Conservation (phyloP, 2,113 vertebrate species). For the Leuciscus idus region DNA sequence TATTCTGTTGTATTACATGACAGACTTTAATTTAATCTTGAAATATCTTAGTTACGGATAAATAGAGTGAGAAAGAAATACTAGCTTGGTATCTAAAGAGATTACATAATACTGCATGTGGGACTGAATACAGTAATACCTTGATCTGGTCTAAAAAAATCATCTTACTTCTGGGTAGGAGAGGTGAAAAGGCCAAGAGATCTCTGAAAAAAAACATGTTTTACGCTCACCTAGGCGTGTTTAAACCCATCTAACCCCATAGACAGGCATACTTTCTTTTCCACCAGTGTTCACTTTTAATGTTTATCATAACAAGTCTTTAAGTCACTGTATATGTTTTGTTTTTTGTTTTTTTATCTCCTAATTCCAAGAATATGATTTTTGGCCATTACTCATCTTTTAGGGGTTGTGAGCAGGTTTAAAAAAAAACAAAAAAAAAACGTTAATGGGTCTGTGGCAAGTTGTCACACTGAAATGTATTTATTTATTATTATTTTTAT, state of each 20-base stretch:
- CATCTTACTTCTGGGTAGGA: not conserved
- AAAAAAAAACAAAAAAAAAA: not conserved
- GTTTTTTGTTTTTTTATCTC: not conserved
- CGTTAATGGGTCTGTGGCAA: too few relatives aligned
- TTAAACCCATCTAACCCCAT: not conserved
- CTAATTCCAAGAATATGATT: not conserved
- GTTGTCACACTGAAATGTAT: too few relatives aligned
- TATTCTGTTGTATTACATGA: not conserved
- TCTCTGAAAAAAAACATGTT: not conserved
- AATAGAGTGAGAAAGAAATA: not conserved
- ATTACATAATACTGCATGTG: constrained; percentile 41
- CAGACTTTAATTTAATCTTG: not conserved
- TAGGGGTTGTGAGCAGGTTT: not conserved
- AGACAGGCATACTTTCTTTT: not conserved
- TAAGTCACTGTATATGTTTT: not conserved
- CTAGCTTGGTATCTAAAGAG: not conserved
- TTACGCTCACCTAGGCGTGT: not conserved
- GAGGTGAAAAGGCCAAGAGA: not conserved
- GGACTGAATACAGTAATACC: constrained; percentile 25
- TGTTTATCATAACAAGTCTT: not conserved
- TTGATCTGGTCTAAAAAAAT: constrained; percentile 16
- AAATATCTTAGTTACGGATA: not conserved
- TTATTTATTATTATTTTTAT: not conserved
- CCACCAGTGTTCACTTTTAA: not conserved
- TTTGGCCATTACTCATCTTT: not conserved